Evolutionary conservation across 2,113 vertebrate genomes (phyloP).

Genomic region (Vulpes vulpes): DNA sequence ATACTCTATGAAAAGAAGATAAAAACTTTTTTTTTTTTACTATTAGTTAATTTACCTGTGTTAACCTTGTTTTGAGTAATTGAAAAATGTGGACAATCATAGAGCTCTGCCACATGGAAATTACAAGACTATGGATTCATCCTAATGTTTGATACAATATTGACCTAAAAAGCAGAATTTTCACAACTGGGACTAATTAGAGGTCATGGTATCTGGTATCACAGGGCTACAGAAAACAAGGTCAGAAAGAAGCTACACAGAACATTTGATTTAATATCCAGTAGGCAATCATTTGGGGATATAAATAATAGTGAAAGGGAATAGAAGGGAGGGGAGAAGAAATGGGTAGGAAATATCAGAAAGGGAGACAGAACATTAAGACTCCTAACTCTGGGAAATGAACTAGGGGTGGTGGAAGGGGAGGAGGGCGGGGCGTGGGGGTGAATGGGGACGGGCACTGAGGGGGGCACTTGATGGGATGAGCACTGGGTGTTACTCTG

Average conservation of each 20-base stretch:
- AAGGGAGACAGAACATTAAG: no score
- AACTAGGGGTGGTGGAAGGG: no score
- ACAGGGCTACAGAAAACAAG: neutral
- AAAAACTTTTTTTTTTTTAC: neutral
- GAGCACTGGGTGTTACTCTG: no score
- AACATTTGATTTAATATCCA: neutral
- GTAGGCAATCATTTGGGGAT: neutral
- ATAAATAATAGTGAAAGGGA: no score
- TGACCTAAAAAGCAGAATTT: neutral
- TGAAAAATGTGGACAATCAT: conserved; percentile 11
- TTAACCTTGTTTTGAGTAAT: neutral
- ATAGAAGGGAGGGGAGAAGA: no score
- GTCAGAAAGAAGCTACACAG: conserved; percentile 18
- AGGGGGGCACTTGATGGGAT: no score
- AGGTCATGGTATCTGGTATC: neutral
- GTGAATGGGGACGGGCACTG: no score
- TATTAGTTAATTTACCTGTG: neutral
- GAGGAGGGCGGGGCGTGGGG: no score
- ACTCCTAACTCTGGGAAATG: no score
- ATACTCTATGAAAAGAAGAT: neutral
- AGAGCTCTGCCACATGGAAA: conserved; percentile 27
- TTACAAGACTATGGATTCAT: conserved; percentile 13
- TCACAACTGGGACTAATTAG: conserved; percentile 8
- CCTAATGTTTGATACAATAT: neutral
- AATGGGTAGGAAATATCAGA: no score